These are phyloP conservation scores for Apomyelois bistriatella DNA, from an alignment of 2,888 invertebrate species.

Conservation along the genomic window DNA sequence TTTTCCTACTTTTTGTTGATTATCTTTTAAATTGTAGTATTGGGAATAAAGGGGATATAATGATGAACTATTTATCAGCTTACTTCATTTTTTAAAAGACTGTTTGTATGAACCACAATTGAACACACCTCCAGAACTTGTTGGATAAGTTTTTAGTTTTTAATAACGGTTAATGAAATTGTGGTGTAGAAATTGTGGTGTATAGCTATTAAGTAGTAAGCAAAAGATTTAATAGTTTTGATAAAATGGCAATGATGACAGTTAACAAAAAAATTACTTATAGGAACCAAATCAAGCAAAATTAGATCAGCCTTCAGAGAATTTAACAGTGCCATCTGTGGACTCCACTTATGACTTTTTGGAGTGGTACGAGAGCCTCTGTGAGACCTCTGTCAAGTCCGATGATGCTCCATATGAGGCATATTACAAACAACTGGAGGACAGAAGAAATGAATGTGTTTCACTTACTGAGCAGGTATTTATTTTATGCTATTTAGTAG, in stretches of 20 bases:
- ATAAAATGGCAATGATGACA: neutral
- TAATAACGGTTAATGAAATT: too few species aligned
- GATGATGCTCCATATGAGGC: constrained; percentile 84
- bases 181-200: too few species aligned
- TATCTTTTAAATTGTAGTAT: too few species aligned
- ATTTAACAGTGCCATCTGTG: constrained; percentile 51
- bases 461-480: constrained; percentile 82
- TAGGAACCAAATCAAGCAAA: constrained; percentile 30
- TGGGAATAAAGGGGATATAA: too few species aligned
- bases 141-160: too few species aligned
- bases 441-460: constrained; percentile 84
- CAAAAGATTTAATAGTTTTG: too few species aligned
- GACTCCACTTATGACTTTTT: constrained; percentile 86
- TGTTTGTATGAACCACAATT: too few species aligned
- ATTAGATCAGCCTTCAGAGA: constrained; percentile 26
- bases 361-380: constrained; percentile 86
- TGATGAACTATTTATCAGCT: too few species aligned
- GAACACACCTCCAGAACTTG: too few species aligned
- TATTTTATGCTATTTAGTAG: neutral
- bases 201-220: too few species aligned
- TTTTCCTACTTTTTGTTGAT: too few species aligned
- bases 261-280: constrained; percentile 9
- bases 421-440: constrained; percentile 86
- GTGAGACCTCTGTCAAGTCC: constrained; percentile 84
- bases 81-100: too few species aligned